A percentile compares a stretch with the other conserved stretches of the same genome.
Conservation (phyloP, 1,140 invertebrate species). For the Leptinotarsa texana region DNA sequence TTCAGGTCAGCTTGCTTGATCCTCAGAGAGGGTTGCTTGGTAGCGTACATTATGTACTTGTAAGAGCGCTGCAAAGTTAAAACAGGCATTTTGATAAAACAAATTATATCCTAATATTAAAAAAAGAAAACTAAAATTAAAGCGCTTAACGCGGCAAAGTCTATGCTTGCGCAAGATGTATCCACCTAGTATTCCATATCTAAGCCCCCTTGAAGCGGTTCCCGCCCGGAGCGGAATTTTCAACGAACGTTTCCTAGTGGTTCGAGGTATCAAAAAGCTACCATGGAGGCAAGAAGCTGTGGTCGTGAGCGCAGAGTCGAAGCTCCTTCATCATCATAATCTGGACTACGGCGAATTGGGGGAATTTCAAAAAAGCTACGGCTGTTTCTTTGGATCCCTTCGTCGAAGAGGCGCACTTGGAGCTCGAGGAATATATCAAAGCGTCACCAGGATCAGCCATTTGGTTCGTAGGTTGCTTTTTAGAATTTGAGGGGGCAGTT, state of each 20-base stretch:
- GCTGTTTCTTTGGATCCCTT: conserved; percentile 27
- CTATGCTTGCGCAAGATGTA: not conserved
- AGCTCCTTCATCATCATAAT: conserved; percentile 49
- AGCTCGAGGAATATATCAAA: conserved; percentile 34
- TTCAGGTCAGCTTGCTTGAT: conserved; percentile 85
- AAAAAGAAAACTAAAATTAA: not conserved
- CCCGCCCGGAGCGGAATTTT: not conserved
- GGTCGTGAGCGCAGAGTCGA: conserved; percentile 49
- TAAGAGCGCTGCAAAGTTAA: conserved; percentile 53
- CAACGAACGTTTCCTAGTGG: conserved; percentile 12
- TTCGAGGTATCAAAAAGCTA: conserved; percentile 26
- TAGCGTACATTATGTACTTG: conserved; percentile 67
- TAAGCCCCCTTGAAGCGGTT: not conserved
- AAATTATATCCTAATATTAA: not conserved
- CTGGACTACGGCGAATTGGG: conserved; percentile 39
- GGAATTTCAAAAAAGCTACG: conserved; percentile 38
- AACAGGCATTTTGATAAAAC: conserved; percentile 44
- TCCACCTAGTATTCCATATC: conserved; percentile 5
- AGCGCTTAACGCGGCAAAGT: not conserved
- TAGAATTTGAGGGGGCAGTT: conserved; percentile 25
- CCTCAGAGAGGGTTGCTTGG: conserved; percentile 72
- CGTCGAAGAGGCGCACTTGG: conserved; percentile 9
- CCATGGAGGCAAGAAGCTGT: conserved; percentile 50
- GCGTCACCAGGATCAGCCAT: conserved; percentile 50
- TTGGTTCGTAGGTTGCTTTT: conserved; percentile 29